A percentile compares a stretch with the other conserved stretches of the same genome.
Evolutionary conservation across 35 echinoderm and acorn worm genomes (phyloP).

Genomic region (Hemicentrotus pulcherrimus): DNA sequence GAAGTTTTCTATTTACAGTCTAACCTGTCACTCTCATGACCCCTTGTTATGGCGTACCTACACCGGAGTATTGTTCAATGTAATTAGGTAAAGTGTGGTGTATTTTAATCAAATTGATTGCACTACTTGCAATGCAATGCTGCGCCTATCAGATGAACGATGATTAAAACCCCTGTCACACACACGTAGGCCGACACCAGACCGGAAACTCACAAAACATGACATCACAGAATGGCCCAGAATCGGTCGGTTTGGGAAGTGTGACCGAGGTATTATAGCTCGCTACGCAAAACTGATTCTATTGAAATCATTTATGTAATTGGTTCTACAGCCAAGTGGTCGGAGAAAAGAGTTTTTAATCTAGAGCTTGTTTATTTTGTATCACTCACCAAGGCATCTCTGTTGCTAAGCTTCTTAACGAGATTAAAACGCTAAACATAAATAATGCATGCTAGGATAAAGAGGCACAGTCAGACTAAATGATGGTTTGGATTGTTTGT

Average conservation of each 20-base stretch:
- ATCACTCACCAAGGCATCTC: background rate
- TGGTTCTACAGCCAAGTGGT: background rate
- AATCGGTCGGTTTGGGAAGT: too few relatives aligned
- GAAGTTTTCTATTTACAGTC: background rate
- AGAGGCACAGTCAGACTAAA: too few relatives aligned
- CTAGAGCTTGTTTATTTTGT: background rate
- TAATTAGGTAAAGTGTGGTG: background rate
- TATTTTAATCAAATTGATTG: conserved; percentile 2
- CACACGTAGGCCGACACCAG: too few relatives aligned
- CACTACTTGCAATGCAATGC: background rate
- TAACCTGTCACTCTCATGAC: background rate
- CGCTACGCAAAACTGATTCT: background rate
- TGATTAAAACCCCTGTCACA: too few relatives aligned
- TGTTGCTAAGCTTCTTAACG: background rate
- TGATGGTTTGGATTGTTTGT: too few relatives aligned
- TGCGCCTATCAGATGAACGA: background rate
- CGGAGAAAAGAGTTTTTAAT: background rate
- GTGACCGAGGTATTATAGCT: background rate
- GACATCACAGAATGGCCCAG: too few relatives aligned
- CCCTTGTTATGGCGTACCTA: too few relatives aligned
- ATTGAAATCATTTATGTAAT: background rate
- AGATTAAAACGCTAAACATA: background rate
- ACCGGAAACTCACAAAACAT: too few relatives aligned
- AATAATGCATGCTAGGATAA: too few relatives aligned
- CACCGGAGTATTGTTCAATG: background rate